Conservation (phyloP, 2,888 invertebrate genomes). For the Aporophyla nigra region DNA sequence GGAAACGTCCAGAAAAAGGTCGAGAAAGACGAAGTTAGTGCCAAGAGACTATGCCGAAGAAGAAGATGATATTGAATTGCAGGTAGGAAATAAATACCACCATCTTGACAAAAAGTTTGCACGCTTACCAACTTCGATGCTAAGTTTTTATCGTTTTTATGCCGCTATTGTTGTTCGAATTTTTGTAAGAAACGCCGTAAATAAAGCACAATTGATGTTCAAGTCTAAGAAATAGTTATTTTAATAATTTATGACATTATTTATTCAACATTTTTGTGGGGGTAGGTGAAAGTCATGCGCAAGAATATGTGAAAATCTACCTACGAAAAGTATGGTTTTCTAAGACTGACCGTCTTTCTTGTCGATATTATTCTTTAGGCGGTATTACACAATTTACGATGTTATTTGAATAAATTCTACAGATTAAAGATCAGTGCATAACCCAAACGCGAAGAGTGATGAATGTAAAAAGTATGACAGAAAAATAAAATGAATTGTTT, state of each 20-base stretch:
- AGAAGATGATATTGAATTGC: constrained; percentile 47
- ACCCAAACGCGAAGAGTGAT: too few relatives aligned
- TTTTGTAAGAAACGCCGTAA: not conserved
- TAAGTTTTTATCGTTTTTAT: not conserved
- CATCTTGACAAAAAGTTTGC: constrained; percentile 60
- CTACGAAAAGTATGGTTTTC: constrained; percentile 21
- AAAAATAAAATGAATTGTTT: too few relatives aligned
- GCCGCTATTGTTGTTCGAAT: not conserved
- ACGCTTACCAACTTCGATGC: constrained; percentile 12
- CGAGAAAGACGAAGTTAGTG: constrained; percentile 73
- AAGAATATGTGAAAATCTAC: constrained; percentile 18
- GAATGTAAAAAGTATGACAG: too few relatives aligned
- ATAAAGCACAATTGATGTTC: not conserved
- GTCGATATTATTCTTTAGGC: not conserved
- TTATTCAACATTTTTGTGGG: constrained; percentile 37
- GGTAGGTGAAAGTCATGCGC: constrained; percentile 45
- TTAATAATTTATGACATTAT: not conserved
- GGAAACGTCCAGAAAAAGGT: constrained; percentile 61
- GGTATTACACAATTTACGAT: not conserved
- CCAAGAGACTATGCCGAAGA: constrained; percentile 63
- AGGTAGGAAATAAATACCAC: constrained; percentile 61
- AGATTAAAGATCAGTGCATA: not conserved
- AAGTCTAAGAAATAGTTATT: not conserved
- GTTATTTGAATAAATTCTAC: not conserved
- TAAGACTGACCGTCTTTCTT: constrained; percentile 5